Percentiles rank a stretch among this genome's conserved stretches.
Conservation (phyloP, 2,888 invertebrate genomes). For the Cartodere bifasciata region DNA sequence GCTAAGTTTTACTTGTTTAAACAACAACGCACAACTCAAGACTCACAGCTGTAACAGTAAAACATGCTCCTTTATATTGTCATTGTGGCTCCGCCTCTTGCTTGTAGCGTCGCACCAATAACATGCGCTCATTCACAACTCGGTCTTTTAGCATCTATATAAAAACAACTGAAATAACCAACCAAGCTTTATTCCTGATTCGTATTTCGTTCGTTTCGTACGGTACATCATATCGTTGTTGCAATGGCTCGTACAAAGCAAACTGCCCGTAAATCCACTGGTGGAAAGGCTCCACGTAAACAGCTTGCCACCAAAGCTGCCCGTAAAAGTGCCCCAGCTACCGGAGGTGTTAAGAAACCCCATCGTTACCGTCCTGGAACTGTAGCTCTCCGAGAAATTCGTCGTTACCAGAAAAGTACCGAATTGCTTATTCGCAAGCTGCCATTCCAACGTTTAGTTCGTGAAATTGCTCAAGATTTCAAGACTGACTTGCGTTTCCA, state of each 20-base stretch:
- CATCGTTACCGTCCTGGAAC: constrained; percentile 15
- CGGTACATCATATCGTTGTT: too few relatives aligned
- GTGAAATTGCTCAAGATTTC: constrained; percentile 90
- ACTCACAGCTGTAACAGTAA: too few relatives aligned
- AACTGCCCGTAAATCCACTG: constrained; percentile 6
- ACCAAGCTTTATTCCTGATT: too few relatives aligned
- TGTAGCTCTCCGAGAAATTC: constrained; percentile 28
- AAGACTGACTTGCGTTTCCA: constrained; percentile 86
- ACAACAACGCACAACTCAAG: too few relatives aligned
- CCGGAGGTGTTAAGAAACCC: constrained; percentile 9
- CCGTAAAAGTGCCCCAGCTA: constrained; percentile 6
- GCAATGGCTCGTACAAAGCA: constrained; percentile 8
- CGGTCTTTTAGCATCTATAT: too few relatives aligned
- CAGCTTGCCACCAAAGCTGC: constrained; percentile 37
- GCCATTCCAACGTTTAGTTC: constrained; percentile 82
- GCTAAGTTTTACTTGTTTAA: too few relatives aligned
- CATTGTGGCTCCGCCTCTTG: too few relatives aligned
- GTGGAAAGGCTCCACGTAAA: constrained; percentile 47
- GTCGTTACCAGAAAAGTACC: constrained; percentile 50
- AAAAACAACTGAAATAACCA: too few relatives aligned
- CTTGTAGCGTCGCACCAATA: too few relatives aligned
- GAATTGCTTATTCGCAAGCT: constrained; percentile 52
- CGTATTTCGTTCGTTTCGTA: too few relatives aligned
- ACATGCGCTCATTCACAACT: too few relatives aligned
- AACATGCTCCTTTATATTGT: too few relatives aligned